Evolutionary conservation across 1,140 invertebrate genomes (phyloP).

Genomic region (Heliconius hewitsoni): DNA sequence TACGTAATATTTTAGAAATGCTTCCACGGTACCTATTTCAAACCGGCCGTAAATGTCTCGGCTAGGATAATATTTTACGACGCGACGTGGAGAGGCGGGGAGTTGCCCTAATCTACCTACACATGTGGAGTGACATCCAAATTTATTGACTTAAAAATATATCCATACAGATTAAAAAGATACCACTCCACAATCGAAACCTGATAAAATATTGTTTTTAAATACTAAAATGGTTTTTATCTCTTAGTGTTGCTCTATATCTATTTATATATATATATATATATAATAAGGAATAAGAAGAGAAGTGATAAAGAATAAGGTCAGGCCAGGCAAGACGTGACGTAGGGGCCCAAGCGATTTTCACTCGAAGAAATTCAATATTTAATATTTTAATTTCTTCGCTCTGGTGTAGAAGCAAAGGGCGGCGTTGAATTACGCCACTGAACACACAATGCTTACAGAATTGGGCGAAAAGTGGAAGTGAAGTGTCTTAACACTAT

Average conservation of each 20-base stretch:
- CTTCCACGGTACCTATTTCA: constrained; percentile 73
- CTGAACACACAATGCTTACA: too few species aligned
- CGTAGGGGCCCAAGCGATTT: too few species aligned
- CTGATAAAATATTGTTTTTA: constrained; percentile 36
- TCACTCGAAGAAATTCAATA: too few species aligned
- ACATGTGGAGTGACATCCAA: constrained; percentile 76
- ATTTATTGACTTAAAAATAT: constrained; percentile 79
- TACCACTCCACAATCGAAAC: constrained; percentile 41
- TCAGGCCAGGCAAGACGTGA: too few species aligned
- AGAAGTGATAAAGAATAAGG: background rate
- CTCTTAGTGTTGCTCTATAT: background rate
- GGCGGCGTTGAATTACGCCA: too few species aligned
- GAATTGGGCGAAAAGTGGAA: too few species aligned
- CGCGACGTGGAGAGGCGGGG: constrained; percentile 55
- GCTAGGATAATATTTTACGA: constrained; percentile 78
- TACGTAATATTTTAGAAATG: constrained; percentile 60
- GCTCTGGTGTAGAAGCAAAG: too few species aligned
- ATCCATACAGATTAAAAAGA: constrained; percentile 74
- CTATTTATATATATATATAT: too few species aligned
- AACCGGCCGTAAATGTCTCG: constrained; percentile 72
- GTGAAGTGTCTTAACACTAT: too few species aligned
- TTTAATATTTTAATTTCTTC: too few species aligned
- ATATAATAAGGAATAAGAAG: too few species aligned
- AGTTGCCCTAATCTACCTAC: constrained; percentile 68
- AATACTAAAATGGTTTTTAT: constrained; percentile 16